Evolutionary conservation across 2,888 invertebrate genomes (phyloP), one percentile per base, ranked within the genome.

Genomic region (Taphrorychus bicolor): DNA sequence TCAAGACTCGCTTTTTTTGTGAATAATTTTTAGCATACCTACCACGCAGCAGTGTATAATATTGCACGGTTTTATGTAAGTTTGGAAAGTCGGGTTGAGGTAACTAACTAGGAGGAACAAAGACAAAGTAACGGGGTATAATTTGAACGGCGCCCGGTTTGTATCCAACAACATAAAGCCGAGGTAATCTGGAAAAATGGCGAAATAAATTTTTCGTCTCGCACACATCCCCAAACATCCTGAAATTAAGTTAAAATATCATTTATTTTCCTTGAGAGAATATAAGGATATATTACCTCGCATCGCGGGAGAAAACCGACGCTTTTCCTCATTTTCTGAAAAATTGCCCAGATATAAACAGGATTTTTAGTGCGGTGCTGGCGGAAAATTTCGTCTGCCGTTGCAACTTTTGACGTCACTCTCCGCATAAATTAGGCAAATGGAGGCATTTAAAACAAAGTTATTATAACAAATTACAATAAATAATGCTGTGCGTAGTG

Each of bases 221-320:
- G 32, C 62, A 67, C 62, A 61, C 59, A 52, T 62, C 48, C 61
- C 58, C 17, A 58, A 62, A 62, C 59, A 58, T 62, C 48, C 67
- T 41, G 45, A 67, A 67, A 67, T 67, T 67, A 67, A 67, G 67
- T 67, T 67, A 67, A 67, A 67, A 67, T 67, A 59, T 62, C 67
- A 67, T 67, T 67, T 67, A 62, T 67, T 67, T 62, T 67, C 67
- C 62, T 53, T 41, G 59, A 54, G 45, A 59, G 62, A 67, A 61
- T 67, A 67, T 67, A 54, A 67, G 67, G 67, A 67, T 67, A 62
- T 67, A 67, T 67, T 62, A 49, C 48, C 41, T 4, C 11, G 51
- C 66, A 32, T 40, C 56, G 57, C 24, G 40, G 21, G 16, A 40
- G 54, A 48, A 51, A 56, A 52, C 62, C 21, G 21, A 19, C 40